A percentile compares a stretch with the other conserved stretches of the same genome.
Evolutionary conservation across 30 jellyfish, hydroid and myxozoan genomes (phyloP).

Genomic region (Turritopsis dohrnii): DNA sequence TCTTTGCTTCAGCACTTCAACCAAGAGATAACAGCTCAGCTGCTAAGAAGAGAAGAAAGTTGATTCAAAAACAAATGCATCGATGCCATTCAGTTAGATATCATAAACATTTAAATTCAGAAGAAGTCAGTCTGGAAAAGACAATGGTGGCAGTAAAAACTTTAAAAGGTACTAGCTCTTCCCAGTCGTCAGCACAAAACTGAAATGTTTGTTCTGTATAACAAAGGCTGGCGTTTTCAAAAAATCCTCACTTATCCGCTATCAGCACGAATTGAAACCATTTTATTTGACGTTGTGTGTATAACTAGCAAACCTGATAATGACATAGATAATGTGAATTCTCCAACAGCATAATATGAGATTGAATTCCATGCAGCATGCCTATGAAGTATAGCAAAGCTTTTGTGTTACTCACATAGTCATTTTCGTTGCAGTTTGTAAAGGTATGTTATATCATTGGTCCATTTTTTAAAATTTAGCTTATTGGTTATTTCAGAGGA

Average conservation of each 20-base stretch:
- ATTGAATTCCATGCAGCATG: too few relatives aligned
- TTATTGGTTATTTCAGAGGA: constrained; percentile 43
- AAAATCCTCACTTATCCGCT: too few relatives aligned
- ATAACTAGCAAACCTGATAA: too few relatives aligned
- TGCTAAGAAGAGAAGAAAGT: constrained; percentile 20
- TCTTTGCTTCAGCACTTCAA: constrained; percentile 11
- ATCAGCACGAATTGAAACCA: too few relatives aligned
- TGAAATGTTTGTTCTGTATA: too few relatives aligned
- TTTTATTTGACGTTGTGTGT: too few relatives aligned
- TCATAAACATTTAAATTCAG: not conserved
- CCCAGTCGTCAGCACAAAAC: too few relatives aligned
- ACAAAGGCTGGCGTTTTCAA: too few relatives aligned
- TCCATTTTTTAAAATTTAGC: not conserved
- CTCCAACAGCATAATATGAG: too few relatives aligned
- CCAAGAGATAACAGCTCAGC: constrained; percentile 32
- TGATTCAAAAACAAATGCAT: constrained; percentile 9
- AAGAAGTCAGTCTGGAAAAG: constrained; percentile 24
- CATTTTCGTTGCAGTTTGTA: too few relatives aligned
- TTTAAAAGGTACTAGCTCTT: constrained; percentile 91
- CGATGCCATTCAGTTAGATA: constrained; percentile 35
- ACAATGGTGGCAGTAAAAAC: constrained; percentile 95
- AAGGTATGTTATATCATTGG: not conserved
- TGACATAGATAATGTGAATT: too few relatives aligned
- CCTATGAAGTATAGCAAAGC: not conserved
- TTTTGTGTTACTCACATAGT: too few relatives aligned